phyloP scores from a whole-genome alignment of 2,888 invertebrate species.

The Rotaria socialis region DNA sequence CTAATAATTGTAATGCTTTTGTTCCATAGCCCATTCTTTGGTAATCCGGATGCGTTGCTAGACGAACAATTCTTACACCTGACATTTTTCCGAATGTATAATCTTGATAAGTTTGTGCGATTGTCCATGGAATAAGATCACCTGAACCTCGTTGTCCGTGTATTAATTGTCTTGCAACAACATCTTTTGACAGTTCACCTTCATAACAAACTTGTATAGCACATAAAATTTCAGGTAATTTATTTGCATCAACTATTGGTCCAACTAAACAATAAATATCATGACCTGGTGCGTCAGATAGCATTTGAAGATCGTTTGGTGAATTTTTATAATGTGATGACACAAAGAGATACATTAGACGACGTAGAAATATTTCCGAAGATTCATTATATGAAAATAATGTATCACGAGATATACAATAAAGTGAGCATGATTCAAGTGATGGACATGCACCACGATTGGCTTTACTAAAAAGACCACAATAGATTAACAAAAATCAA shows the following conservation, averaged over 20 bases:
- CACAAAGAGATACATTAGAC: slow-evolving; percentile 85
- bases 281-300: slow-evolving; percentile 97
- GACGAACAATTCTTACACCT: slow-evolving; percentile 86
- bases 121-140: slow-evolving; percentile 95
- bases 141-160: slow-evolving; percentile 86
- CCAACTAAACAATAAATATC: slow-evolving; percentile 88
- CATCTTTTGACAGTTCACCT: slow-evolving; percentile 66
- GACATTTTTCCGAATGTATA: slow-evolving; percentile 80
- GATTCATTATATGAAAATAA: slow-evolving; percentile 92
- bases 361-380: slow-evolving; percentile 75
- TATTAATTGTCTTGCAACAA: slow-evolving; percentile 73
- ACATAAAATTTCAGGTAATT: slow-evolving; percentile 80
- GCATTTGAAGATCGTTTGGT: slow-evolving; percentile 93
- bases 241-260: slow-evolving; percentile 68
- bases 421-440: slow-evolving; percentile 78
- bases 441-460: slow-evolving; percentile 74
- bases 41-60: slow-evolving; percentile 96
- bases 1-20: slow-evolving; percentile 75
- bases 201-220: slow-evolving; percentile 72
- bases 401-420: slow-evolving; percentile 72
- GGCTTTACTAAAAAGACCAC: not conserved
- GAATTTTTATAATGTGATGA: slow-evolving; percentile 99
- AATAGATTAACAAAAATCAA: no score
- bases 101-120: slow-evolving; percentile 92
- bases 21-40: slow-evolving; percentile 96